phyloP scores from a whole-genome alignment of 2,888 invertebrate genomes.

The Antitype chi region DNA sequence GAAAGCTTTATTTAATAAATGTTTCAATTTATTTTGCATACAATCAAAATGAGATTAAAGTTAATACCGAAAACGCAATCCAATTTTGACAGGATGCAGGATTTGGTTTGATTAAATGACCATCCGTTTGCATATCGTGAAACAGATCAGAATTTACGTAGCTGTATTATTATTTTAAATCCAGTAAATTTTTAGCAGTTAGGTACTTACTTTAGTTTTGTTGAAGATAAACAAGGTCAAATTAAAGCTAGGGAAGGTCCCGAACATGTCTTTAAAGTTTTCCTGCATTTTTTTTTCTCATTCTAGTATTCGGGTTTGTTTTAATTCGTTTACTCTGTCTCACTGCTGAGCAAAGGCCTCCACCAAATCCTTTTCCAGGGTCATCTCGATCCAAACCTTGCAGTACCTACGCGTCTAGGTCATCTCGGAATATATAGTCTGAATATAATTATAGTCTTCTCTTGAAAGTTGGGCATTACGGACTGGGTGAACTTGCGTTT shows the following conservation, averaged over 20 bases:
- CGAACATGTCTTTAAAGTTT: not conserved
- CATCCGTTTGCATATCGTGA: constrained; percentile 7
- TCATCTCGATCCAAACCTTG: too few species aligned
- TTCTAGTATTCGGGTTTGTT: not conserved
- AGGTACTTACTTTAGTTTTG: not conserved
- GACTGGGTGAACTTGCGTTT: too few species aligned
- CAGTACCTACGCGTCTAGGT: too few species aligned
- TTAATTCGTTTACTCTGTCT: too few species aligned
- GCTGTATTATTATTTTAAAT: not conserved
- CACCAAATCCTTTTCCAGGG: too few species aligned
- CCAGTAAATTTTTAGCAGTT: not conserved
- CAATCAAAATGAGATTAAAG: constrained; percentile 53
- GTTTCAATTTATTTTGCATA: constrained; percentile 46
- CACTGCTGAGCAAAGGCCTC: too few species aligned
- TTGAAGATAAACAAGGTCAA: not conserved
- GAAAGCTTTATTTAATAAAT: constrained; percentile 15
- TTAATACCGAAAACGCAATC: constrained; percentile 31
- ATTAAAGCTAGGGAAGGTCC: not conserved
- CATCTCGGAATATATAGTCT: too few species aligned
- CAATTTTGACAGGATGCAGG: constrained; percentile 22
- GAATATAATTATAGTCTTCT: too few species aligned
- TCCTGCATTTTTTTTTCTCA: not conserved
- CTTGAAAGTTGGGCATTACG: too few species aligned
- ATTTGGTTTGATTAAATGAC: constrained; percentile 23
- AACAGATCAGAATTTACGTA: not conserved